Evolutionary conservation across 2,113 vertebrate genomes (phyloP).

Genomic region (Stomatorhinus ivindoensis): DNA sequence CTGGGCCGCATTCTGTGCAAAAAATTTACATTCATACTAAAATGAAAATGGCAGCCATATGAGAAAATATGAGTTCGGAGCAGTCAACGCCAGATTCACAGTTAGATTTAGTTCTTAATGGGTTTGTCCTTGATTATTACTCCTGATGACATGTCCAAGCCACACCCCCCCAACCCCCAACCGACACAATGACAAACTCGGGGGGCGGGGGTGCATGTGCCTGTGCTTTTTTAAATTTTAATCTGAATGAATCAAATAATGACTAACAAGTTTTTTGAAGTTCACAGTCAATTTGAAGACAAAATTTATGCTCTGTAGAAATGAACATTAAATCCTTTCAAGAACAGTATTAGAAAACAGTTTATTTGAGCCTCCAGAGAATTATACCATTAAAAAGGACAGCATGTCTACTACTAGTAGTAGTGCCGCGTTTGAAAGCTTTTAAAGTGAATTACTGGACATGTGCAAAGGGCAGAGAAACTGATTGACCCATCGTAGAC

Average conservation of each 20-base stretch:
- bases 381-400: not conserved
- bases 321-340: slow-evolving; percentile 18
- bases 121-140: slow-evolving; percentile 36
- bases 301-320: slow-evolving; percentile 25
- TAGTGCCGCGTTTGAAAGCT: no score
- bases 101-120: slow-evolving; percentile 54
- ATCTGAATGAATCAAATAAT: slow-evolving; percentile 40
- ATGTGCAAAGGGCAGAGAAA: not conserved
- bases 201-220: slow-evolving; percentile 28
- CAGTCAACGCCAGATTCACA: slow-evolving; percentile 40
- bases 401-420: not conserved
- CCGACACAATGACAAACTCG: slow-evolving; percentile 37
- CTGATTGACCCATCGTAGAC: not conserved
- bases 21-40: slow-evolving; percentile 54
- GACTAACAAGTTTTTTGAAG: slow-evolving; percentile 44
- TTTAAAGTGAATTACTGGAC: not conserved
- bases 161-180: slow-evolving; percentile 26
- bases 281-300: slow-evolving; percentile 38
- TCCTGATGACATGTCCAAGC: slow-evolving; percentile 43
- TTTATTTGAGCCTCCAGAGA: not conserved
- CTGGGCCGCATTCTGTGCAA: slow-evolving; percentile 42
- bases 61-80: slow-evolving; percentile 40
- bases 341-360: not conserved
- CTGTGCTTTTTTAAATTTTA: slow-evolving; percentile 10
- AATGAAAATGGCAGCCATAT: slow-evolving; percentile 49